These are phyloP conservation scores for Muricea muricata DNA, from an alignment of 92 coral and sea anemone genomes.

Conservation along the genomic window DNA sequence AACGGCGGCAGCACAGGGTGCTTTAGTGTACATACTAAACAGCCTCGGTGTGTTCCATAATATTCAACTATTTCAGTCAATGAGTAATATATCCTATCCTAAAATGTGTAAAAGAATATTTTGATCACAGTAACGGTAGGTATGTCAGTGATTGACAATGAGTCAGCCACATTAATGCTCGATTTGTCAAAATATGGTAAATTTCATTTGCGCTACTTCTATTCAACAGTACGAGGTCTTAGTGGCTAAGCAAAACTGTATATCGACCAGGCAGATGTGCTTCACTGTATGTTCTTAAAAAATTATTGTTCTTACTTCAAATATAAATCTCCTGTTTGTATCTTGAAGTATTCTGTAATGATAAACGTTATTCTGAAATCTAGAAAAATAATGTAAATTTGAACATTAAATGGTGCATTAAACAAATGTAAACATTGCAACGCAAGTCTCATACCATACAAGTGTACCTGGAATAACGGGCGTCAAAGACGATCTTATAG, in stretches of 20 bases:
- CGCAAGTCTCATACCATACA: no score
- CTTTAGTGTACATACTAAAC: background rate
- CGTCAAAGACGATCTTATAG: no score
- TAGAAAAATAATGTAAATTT: background rate
- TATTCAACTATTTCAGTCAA: background rate
- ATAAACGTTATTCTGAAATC: background rate
- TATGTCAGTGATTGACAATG: no score
- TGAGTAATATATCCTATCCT: slow-evolving; percentile 20
- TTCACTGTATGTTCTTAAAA: no score
- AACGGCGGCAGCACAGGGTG: slow-evolving; percentile 11
- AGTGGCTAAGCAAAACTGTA: no score
- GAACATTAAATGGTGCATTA: background rate
- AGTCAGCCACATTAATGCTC: no score
- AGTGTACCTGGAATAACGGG: no score
- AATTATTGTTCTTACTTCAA: background rate
- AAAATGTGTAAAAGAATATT: background rate
- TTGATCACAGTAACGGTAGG: background rate
- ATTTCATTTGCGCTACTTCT: no score
- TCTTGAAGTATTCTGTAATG: slow-evolving; percentile 8
- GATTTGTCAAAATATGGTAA: no score
- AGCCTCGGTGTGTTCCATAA: background rate
- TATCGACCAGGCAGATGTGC: no score
- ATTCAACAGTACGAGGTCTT: no score
- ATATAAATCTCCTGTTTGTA: background rate
- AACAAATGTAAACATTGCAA: no score